Evolutionary conservation across 1,140 invertebrate species (phyloP).

Genomic region (Heliconius hewitsoni): DNA sequence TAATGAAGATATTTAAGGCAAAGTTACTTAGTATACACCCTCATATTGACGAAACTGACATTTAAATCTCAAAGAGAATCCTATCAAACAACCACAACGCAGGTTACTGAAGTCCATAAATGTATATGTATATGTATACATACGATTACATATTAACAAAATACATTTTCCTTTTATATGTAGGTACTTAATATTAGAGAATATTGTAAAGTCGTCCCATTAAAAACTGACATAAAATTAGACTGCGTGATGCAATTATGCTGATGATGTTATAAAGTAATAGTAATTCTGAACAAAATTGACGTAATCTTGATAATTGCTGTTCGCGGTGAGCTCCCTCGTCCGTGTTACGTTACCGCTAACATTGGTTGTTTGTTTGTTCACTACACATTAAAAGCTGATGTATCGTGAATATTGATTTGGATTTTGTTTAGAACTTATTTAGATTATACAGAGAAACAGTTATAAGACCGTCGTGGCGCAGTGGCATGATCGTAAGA

Average conservation of each 20-base stretch:
- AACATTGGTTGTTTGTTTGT: not conserved
- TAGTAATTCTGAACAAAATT: constrained; percentile 41
- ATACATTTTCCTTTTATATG: not conserved
- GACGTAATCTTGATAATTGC: constrained; percentile 66
- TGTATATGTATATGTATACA: not conserved
- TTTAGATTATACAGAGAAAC: not conserved
- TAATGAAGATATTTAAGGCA: too few relatives aligned
- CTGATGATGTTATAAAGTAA: constrained; percentile 17
- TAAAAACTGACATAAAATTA: not conserved
- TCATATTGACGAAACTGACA: not conserved
- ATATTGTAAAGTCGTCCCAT: not conserved
- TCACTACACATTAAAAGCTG: not conserved
- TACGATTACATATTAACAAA: not conserved
- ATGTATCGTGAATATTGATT: not conserved
- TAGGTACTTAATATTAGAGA: not conserved
- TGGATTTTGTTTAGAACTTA: not conserved
- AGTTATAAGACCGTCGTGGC: too few relatives aligned
- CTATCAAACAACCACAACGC: not conserved
- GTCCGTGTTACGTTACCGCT: constrained; percentile 16
- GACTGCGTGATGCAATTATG: not conserved
- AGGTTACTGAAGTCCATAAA: not conserved
- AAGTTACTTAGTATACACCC: not conserved
- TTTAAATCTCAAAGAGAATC: not conserved
- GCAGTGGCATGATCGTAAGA: too few relatives aligned
- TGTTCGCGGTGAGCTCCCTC: constrained; percentile 38